Evolutionary conservation across 2,888 invertebrate species (phyloP).

Genomic region (Aphodius granarius): DNA sequence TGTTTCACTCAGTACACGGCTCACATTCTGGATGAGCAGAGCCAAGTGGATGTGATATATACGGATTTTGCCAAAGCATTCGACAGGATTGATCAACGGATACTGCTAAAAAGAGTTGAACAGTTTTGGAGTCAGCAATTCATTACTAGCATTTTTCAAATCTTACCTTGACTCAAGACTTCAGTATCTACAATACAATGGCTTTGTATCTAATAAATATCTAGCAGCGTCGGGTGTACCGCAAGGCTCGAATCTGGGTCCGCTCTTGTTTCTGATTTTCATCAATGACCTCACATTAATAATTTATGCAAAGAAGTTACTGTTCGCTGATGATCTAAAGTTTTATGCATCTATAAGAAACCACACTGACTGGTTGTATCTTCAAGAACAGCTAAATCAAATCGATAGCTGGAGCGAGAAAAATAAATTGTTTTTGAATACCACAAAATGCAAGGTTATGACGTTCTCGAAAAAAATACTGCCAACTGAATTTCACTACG

Average conservation of each 20-base stretch:
- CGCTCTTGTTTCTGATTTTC: not conserved
- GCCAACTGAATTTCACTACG: not conserved
- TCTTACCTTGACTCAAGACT: no score
- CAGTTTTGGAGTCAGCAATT: no score
- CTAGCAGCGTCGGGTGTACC: not conserved
- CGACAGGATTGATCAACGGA: not conserved
- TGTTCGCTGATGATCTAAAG: not conserved
- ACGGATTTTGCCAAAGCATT: not conserved
- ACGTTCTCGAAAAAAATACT: not conserved
- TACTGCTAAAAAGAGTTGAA: no score
- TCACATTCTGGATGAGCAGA: not conserved
- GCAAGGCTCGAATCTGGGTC: not conserved
- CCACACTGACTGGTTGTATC: not conserved
- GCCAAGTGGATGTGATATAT: not conserved
- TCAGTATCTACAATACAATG: no score
- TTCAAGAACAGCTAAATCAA: not conserved
- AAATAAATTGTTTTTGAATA: not conserved
- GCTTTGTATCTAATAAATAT: no score
- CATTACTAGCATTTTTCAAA: no score
- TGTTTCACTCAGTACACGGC: slow-evolving; percentile 18
- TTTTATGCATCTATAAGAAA: not conserved
- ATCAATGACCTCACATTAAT: not conserved
- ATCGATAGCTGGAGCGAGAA: not conserved
- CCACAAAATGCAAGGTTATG: not conserved
- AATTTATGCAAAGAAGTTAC: not conserved